These are phyloP conservation scores for Formica exsecta DNA, from an alignment of 1,140 invertebrate species.

Conservation along the genomic window DNA sequence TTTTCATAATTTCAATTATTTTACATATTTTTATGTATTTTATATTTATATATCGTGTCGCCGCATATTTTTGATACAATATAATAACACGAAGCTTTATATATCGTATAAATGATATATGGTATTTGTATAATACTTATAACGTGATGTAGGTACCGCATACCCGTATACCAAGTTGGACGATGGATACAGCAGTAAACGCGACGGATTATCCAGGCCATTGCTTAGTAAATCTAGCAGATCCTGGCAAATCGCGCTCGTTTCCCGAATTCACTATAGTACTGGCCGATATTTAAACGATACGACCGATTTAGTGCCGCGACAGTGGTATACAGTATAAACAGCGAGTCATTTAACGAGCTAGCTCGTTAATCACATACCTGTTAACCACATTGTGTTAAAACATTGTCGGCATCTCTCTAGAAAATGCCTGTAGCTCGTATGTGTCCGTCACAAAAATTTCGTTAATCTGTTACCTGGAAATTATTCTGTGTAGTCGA, in stretches of 20 bases:
- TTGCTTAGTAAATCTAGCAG: slow-evolving; percentile 79
- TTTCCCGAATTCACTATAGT: slow-evolving; percentile 68
- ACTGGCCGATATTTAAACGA: slow-evolving; percentile 71
- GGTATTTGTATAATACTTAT: slow-evolving; percentile 35
- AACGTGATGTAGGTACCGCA: slow-evolving; percentile 23
- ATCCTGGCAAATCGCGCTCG: slow-evolving; percentile 73
- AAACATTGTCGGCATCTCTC: slow-evolving; percentile 36
- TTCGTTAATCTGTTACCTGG: slow-evolving; percentile 50
- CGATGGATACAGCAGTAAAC: slow-evolving; percentile 67
- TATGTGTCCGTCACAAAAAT: slow-evolving; percentile 55
- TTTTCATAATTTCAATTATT: too few species aligned
- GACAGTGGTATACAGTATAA: slow-evolving; percentile 62
- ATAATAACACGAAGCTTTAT: not conserved
- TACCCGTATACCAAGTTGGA: slow-evolving; percentile 36
- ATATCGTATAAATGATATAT: slow-evolving; percentile 10
- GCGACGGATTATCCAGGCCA: slow-evolving; percentile 77
- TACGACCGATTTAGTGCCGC: slow-evolving; percentile 56
- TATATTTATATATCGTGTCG: not conserved
- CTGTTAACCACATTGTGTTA: slow-evolving; percentile 67
- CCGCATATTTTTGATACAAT: not conserved
- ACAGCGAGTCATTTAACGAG: slow-evolving; percentile 71
- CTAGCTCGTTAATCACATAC: slow-evolving; percentile 70
- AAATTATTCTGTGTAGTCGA: slow-evolving; percentile 31
- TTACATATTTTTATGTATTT: not conserved
- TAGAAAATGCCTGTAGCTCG: slow-evolving; percentile 48